phyloP scores from a whole-genome alignment of 2,797 vertebrate genomes.

The Amniataba percoides region DNA sequence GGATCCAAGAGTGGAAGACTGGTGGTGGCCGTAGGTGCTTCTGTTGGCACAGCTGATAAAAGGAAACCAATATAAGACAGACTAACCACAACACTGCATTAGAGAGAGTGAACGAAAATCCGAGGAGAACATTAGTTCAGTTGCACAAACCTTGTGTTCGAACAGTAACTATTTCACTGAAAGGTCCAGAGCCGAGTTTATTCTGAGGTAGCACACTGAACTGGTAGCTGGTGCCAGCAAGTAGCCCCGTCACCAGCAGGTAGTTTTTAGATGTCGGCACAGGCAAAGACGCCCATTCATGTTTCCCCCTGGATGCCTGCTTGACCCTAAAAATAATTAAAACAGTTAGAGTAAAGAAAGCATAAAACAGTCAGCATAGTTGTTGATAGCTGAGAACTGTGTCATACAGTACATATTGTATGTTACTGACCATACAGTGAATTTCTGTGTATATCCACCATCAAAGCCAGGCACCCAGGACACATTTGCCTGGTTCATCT shows the following conservation, averaged over 20 bases:
- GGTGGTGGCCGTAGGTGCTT: constrained; percentile 67
- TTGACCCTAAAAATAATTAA: constrained; percentile 84
- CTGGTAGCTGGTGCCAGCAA: constrained; percentile 90
- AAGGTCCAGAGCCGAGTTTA: constrained; percentile 95
- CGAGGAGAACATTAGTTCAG: not conserved
- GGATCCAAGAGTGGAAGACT: constrained; percentile 83
- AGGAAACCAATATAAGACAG: constrained; percentile 14
- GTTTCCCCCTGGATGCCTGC: constrained; percentile 88
- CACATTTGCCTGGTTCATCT: constrained; percentile 90
- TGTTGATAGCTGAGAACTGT: not conserved
- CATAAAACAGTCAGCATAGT: not conserved
- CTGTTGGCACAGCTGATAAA: constrained; percentile 76
- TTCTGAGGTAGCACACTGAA: constrained; percentile 97
- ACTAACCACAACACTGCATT: not conserved
- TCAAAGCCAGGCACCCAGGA: constrained; percentile 96
- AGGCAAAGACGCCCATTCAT: constrained; percentile 93
- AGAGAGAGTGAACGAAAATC: not conserved
- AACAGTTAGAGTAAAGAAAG: not conserved
- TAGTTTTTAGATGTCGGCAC: constrained; percentile 88
- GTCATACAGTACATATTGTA: not conserved
- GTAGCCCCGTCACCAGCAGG: constrained; percentile 90
- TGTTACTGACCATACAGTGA: constrained; percentile 93
- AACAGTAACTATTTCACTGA: constrained; percentile 93
- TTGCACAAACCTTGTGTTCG: constrained; percentile 84
- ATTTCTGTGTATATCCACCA: constrained; percentile 95